Base-by-base conservation (phyloP, 1,140 invertebrate genomes). In the Caerostris extrusa region DNA sequence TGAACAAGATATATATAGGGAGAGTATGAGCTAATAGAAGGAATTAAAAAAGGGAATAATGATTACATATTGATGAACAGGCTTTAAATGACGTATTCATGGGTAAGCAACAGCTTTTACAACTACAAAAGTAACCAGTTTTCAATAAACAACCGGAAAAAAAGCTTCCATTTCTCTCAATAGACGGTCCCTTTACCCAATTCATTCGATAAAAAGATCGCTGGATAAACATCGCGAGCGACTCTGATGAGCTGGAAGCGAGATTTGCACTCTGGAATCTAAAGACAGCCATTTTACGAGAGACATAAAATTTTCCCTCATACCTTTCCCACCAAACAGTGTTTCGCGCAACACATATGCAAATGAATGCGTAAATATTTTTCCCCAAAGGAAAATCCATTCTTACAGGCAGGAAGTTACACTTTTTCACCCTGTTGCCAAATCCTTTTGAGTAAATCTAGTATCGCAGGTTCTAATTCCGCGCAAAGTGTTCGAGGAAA, bases 321-420 rank as follows among this genome's bases (percentile, higher is more conserved):
- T 83, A 91, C 90, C 90, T 91, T 81, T 12, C 50, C 50, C n/a
- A 55, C 7, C 53, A n/a, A 12, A 3, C 17, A 19, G 50, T 60
- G 69, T n/a, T 77, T 56, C 57, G 60, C 71, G 5, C 58, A 60
- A 60, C 90, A 91, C 88, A 50, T 91, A 91, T 91, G 90, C 90
- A 91, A 91, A 91, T 91, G 90, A 91, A 91, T 6, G 77, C 17
- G 77, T 91, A 91, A 91, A 91, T 91, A 91, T 67, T 91, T 82
- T 83, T n/a, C n/a, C 34, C 10, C 17, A 61, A 69, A 57, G 57
- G 69, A n/a, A n/a, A n/a, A 60, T 58, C 67, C 67, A 77, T 81
- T 90, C 64, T 7, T 12, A 8, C 61, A 7, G 5, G 5, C 8
- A 55, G 12, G 60, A 56, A 17, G 50, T 90, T 7, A 53, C 87